phyloP scores from a whole-genome alignment of 2,113 vertebrate genomes.

The Myotis brandtii region DNA sequence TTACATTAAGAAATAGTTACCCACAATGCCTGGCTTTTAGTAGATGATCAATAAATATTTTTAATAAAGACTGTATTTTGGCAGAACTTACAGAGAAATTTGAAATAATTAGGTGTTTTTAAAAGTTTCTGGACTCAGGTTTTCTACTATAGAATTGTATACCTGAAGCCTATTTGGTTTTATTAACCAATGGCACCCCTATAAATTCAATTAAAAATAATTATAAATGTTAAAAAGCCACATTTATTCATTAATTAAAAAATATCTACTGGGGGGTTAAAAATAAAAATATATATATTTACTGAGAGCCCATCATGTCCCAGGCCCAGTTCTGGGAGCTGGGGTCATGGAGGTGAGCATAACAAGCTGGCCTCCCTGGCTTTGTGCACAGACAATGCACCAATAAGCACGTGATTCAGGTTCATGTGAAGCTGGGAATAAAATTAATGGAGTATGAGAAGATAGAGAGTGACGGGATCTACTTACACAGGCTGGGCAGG shows the following conservation, averaged over 20 bases:
- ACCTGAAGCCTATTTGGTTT: background rate
- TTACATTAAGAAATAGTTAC: background rate
- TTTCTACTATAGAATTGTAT: background rate
- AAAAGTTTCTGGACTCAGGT: background rate
- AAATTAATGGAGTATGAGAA: background rate
- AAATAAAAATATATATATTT: background rate
- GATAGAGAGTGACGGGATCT: background rate
- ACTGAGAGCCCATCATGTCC: background rate
- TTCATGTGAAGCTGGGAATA: background rate
- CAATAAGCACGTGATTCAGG: background rate
- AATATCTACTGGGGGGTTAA: background rate
- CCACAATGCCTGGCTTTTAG: background rate
- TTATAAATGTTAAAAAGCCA: background rate
- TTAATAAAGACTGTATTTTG: background rate
- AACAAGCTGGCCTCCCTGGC: background rate
- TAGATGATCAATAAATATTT: background rate
- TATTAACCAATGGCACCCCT: background rate
- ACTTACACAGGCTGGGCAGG: background rate
- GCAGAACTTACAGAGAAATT: background rate
- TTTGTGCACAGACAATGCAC: background rate
- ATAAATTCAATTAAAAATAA: background rate
- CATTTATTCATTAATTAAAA: slow-evolving; percentile 10
- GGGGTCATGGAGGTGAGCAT: background rate
- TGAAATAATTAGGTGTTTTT: background rate
- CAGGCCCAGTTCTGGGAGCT: background rate